Conservation (phyloP, 2,888 invertebrate species). For the Dastarcus helophoroides region DNA sequence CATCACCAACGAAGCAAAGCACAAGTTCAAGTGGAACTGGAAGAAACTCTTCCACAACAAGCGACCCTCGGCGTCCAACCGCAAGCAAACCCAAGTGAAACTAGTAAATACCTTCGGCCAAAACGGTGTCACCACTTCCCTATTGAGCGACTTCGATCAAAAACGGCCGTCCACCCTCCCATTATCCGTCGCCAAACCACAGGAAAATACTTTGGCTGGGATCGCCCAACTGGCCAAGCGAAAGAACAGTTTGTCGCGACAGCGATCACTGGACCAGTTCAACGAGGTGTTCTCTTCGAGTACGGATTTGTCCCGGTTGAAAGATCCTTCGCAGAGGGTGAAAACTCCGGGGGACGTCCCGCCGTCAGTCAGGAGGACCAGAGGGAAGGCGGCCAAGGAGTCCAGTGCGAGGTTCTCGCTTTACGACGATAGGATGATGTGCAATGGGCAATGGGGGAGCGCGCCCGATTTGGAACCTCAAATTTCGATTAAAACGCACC, state of each 20-base stretch:
- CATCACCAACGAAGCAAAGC: slow-evolving; percentile 25
- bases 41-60: slow-evolving; percentile 38
- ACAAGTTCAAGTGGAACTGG: slow-evolving; percentile 41
- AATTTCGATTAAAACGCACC: slow-evolving; percentile 16
- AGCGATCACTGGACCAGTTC: slow-evolving; percentile 65
- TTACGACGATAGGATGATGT: slow-evolving; percentile 85
- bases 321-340: slow-evolving; percentile 64
- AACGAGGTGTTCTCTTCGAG: slow-evolving; percentile 62
- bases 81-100: slow-evolving; percentile 46
- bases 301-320: slow-evolving; percentile 51
- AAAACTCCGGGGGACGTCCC: slow-evolving; percentile 77
- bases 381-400: slow-evolving; percentile 53
- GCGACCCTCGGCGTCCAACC: slow-evolving; percentile 18
- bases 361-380: slow-evolving; percentile 59
- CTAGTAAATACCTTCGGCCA: slow-evolving; percentile 39
- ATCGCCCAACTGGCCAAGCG: slow-evolving; percentile 33
- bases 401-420: slow-evolving; percentile 56
- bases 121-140: slow-evolving; percentile 41
- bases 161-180: slow-evolving; percentile 38
- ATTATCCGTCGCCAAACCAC: slow-evolving; percentile 27
- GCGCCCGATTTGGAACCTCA: slow-evolving; percentile 35
- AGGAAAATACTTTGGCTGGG: slow-evolving; percentile 26
- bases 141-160: slow-evolving; percentile 25
- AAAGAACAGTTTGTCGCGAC: slow-evolving; percentile 41
- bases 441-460: slow-evolving; percentile 36